Evolutionary conservation across 2,113 vertebrate species (phyloP), one percentile per base, ranked within the genome.

Genomic region (Micronycteris hirsuta): DNA sequence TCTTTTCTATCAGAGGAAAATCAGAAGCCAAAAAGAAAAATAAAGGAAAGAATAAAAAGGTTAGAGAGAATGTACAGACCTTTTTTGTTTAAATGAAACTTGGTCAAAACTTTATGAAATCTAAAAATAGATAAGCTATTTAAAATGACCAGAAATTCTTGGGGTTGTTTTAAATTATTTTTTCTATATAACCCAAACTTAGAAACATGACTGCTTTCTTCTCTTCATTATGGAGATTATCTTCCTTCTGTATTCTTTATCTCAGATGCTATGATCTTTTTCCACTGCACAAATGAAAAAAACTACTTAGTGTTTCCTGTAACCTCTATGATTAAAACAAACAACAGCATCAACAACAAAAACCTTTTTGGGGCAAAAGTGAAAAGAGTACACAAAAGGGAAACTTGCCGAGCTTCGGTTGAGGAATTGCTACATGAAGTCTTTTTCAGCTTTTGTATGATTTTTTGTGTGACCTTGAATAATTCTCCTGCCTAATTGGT

Each of bases 401-500:
- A 86, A 61, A 83, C 5, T 74, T 47, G 16, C 20, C 7, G 20
- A 14, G 67, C 36, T 1, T 20, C 38, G 4, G 17, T 73, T 47
- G 36, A 36, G 6, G 31, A 12, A 11, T 5, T 10, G n/a, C 56
- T 52, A 43, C 0, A 0, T 3, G 6, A 83, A 41, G n/a, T 43
- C 49, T 81, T 41, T 95, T 26, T 36, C 31, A 71, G 45, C 2
- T 38, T 73, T 43, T 61, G 26, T 0, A 54, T 56, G 38, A 36
- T 31, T 68, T 88, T 92, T 52, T 80, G 0, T 54, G 52, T 85
- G 54, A 26, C 82, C 81, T 22, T 68, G 20, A 52, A 19, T 67
- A 28, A n/a, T 26, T 38, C 5, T 15, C 36, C 54, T 24, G 67
- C 24, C 14, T 2, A 1, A 0, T 0, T 63, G 14, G 28, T n/a